These are phyloP conservation scores for Drosophila nr. medialis DNA, from an alignment of 2,888 invertebrate genomes.

Conservation along the genomic window DNA sequence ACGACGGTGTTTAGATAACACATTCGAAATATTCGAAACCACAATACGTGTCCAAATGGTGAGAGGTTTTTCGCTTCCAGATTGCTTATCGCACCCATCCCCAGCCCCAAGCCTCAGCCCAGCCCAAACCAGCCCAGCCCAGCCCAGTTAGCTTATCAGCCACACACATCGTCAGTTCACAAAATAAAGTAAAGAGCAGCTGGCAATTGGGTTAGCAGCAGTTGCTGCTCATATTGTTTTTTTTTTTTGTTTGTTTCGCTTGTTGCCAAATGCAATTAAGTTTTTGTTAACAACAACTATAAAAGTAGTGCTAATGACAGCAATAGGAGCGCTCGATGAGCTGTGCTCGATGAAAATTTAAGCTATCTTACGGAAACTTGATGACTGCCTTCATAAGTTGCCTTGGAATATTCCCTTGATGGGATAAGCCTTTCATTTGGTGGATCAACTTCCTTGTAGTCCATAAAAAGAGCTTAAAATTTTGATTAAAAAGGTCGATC, in stretches of 20 bases:
- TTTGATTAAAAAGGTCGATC: background rate
- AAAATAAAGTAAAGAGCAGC: slow-evolving; percentile 14
- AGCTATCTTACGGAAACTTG: background rate
- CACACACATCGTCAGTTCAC: slow-evolving; percentile 17
- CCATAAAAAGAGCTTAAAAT: background rate
- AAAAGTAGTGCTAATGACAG: background rate
- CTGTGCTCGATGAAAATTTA: background rate
- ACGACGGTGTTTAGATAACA: slow-evolving; percentile 48
- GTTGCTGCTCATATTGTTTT: background rate
- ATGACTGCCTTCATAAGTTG: too few relatives aligned
- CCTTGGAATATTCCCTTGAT: background rate
- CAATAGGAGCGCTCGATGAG: background rate
- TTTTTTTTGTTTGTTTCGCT: background rate
- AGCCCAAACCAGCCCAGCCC: background rate
- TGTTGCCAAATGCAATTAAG: slow-evolving; percentile 19
- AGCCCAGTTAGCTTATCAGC: slow-evolving; percentile 38
- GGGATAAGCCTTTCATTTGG: background rate
- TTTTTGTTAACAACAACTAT: slow-evolving; percentile 1
- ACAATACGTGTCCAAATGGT: slow-evolving; percentile 50
- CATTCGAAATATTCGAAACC: slow-evolving; percentile 35
- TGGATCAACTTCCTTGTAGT: background rate
- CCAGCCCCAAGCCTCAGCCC: background rate
- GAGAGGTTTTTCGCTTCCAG: slow-evolving; percentile 14
- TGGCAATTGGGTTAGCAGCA: slow-evolving; percentile 10
- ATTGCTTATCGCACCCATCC: slow-evolving; percentile 48